Conservation (phyloP, 2,797 vertebrate species). For the Staurois parvus region DNA sequence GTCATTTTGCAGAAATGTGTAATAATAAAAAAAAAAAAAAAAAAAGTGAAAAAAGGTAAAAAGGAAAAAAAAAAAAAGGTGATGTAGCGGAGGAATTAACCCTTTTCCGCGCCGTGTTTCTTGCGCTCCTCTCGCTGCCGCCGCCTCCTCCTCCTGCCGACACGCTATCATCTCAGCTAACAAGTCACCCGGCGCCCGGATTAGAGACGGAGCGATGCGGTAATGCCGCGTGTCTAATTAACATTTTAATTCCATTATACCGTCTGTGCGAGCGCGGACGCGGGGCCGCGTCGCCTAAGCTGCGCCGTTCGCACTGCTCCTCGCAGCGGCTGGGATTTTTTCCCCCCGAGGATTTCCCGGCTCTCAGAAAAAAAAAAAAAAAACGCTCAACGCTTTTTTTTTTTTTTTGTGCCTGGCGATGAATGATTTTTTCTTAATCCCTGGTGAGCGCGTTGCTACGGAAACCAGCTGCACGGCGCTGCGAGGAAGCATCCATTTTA, state of each 20-base stretch:
- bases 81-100: background rate
- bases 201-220: background rate
- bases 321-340: background rate
- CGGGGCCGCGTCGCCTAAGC: background rate
- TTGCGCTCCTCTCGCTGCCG: too few relatives aligned
- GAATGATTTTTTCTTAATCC: slow-evolving; percentile 44
- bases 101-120: too few relatives aligned
- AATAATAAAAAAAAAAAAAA: background rate
- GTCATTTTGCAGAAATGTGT: background rate
- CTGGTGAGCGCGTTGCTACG: slow-evolving; percentile 39
- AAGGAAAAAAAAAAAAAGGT: too few relatives aligned
- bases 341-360: background rate
- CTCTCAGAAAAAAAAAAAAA: background rate
- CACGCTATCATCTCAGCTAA: background rate
- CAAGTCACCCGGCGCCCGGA: background rate
- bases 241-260: background rate
- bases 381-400: background rate
- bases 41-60: background rate
- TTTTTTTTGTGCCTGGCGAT: slow-evolving; percentile 16
- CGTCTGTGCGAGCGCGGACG: background rate
- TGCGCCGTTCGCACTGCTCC: background rate
- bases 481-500: slow-evolving; percentile 19
- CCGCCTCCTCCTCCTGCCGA: too few relatives aligned
- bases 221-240: background rate
- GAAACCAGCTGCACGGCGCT: slow-evolving; percentile 33